Evolutionary conservation across 1,140 invertebrate genomes (phyloP).

Genomic region (Lucilia cuprina): DNA sequence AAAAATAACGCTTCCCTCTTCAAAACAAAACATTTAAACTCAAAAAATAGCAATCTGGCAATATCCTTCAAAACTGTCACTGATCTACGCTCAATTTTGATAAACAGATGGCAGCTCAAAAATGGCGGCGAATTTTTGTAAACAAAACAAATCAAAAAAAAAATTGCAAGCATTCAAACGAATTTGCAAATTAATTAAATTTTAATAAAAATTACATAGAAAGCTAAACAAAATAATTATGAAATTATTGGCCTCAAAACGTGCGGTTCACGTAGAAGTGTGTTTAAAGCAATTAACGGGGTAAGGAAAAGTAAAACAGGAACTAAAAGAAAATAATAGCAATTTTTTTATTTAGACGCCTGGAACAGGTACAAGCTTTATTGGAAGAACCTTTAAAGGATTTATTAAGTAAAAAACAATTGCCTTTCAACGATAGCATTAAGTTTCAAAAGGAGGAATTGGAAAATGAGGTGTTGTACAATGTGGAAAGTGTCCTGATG

Average conservation of each 20-base stretch:
- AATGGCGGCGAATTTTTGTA: neutral
- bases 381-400: conserved; percentile 36
- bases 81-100: neutral
- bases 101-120: neutral
- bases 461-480: neutral
- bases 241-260: conserved; percentile 47
- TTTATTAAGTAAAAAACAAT: conserved; percentile 8
- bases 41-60: neutral
- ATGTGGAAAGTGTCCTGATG: conserved; percentile 46
- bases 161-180: neutral
- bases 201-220: neutral
- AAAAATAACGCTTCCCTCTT: neutral
- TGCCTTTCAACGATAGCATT: conserved; percentile 28
- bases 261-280: conserved; percentile 53
- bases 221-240: conserved; percentile 38
- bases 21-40: neutral
- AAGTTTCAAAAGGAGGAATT: conserved; percentile 6
- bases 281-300: conserved; percentile 40
- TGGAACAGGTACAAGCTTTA: conserved; percentile 34
- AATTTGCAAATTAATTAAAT: neutral
- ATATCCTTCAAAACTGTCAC: neutral
- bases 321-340: neutral
- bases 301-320: conserved; percentile 41
- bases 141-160: neutral
- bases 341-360: conserved; percentile 38